Conservation (phyloP, 2,797 vertebrate genomes). For the Enteromius fasciolatus region DNA sequence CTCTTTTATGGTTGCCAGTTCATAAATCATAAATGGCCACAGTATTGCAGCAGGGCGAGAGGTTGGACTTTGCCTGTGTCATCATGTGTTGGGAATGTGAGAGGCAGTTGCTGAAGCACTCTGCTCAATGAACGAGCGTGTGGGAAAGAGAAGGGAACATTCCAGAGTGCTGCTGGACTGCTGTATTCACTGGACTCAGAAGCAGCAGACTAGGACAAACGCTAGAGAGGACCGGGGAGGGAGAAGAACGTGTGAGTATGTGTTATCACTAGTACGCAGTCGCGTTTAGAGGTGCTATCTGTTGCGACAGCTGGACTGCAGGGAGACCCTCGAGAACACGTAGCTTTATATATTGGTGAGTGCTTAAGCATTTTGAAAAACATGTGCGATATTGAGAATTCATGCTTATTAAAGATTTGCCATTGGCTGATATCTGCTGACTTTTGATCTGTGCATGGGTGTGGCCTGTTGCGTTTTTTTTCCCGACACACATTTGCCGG, state of each 20-base stretch:
- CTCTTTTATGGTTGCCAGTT: conserved; percentile 8
- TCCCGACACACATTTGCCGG: background rate
- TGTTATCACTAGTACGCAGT: conserved; percentile 68
- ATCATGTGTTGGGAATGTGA: conserved; percentile 49
- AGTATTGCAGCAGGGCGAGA: conserved; percentile 22
- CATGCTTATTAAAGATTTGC: background rate
- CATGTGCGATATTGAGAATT: background rate
- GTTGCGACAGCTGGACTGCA: conserved; percentile 54
- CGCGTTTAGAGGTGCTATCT: conserved; percentile 61
- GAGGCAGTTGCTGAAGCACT: conserved; percentile 4
- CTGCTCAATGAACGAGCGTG: conserved; percentile 19
- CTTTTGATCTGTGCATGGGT: conserved; percentile 11
- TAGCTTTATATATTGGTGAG: conserved; percentile 29
- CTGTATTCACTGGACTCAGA: background rate
- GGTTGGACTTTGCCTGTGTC: conserved; percentile 47
- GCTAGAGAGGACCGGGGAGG: conserved; percentile 20
- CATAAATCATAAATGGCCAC: conserved; percentile 23
- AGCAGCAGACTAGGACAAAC: conserved; percentile 4
- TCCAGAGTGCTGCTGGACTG: conserved; percentile 44
- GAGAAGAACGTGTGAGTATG: conserved; percentile 47
- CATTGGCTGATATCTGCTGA: background rate
- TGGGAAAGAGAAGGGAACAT: conserved; percentile 33
- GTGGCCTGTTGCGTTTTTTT: conserved; percentile 23
- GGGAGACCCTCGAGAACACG: conserved; percentile 9
- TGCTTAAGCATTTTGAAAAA: background rate